Conservation (phyloP, 2,797 vertebrate genomes). For the Microchirus variegatus region DNA sequence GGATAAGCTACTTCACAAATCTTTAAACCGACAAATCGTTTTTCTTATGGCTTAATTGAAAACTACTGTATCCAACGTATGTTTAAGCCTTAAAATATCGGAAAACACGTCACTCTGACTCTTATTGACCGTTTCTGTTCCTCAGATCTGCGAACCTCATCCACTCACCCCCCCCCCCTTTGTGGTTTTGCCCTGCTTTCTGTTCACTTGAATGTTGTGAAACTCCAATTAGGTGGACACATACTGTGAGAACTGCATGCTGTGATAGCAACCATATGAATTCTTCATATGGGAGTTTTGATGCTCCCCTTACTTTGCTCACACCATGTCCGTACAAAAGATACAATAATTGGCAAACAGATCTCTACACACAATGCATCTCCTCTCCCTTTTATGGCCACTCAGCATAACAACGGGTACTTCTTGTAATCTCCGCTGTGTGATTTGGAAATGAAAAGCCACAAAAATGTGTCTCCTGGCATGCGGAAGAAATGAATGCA, state of each 20-base stretch:
- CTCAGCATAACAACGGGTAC: conserved; percentile 64
- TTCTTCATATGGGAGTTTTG: conserved; percentile 72
- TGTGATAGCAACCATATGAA: conserved; percentile 67
- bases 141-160: background rate
- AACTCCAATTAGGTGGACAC: conserved; percentile 76
- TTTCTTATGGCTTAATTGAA: conserved; percentile 25
- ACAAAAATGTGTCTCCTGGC: conserved; percentile 56
- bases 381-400: conserved; percentile 62
- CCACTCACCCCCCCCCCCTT: background rate
- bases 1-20: conserved; percentile 30
- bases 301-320: conserved; percentile 50
- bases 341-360: conserved; percentile 76
- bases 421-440: conserved; percentile 63
- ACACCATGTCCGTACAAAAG: conserved; percentile 67
- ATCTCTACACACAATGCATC: conserved; percentile 60
- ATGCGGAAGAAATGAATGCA: conserved; percentile 36
- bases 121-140: conserved; percentile 36
- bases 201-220: conserved; percentile 52
- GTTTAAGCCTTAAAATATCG: conserved; percentile 32
- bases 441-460: conserved; percentile 56
- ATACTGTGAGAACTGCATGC: conserved; percentile 48
- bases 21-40: conserved; percentile 18
- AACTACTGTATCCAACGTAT: conserved; percentile 14
- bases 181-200: conserved; percentile 18
- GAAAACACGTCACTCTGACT: conserved; percentile 11